These are phyloP conservation scores for Ambastaia sidthimunki DNA, from an alignment of 2,797 vertebrate genomes.

Conservation along the genomic window DNA sequence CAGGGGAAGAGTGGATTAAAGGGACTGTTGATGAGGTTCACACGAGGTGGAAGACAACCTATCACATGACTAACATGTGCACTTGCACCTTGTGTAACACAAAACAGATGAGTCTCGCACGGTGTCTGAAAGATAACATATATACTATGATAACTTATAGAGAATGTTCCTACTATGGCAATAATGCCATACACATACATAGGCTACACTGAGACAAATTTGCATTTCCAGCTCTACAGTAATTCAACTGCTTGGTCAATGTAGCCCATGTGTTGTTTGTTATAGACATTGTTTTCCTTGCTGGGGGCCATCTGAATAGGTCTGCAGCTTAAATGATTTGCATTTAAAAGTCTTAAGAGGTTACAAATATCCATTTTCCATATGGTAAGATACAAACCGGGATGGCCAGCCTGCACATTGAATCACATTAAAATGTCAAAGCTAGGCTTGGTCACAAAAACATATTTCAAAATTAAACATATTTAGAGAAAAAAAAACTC, in stretches of 20 bases:
- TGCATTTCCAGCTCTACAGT: slow-evolving; percentile 21
- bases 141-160: slow-evolving; percentile 40
- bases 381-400: slow-evolving; percentile 29
- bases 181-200: neutral
- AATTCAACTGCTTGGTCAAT: slow-evolving; percentile 16
- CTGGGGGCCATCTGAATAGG: slow-evolving; percentile 36
- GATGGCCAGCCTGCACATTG: neutral
- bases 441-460: no score
- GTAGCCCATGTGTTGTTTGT: slow-evolving; percentile 45
- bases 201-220: slow-evolving; percentile 29
- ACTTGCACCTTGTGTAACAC: slow-evolving; percentile 57
- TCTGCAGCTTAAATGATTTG: slow-evolving; percentile 31
- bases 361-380: slow-evolving; percentile 34
- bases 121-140: slow-evolving; percentile 55
- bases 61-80: slow-evolving; percentile 57
- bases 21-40: slow-evolving; percentile 16
- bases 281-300: slow-evolving; percentile 27
- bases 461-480: no score
- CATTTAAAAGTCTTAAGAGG: slow-evolving; percentile 31
- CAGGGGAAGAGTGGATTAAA: slow-evolving; percentile 16
- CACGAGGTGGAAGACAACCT: slow-evolving; percentile 38
- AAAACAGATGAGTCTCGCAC: slow-evolving; percentile 55
- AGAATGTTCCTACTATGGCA: slow-evolving; percentile 33
- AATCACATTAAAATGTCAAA: neutral
- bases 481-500: no score